Evolutionary conservation across 2,113 vertebrate species (phyloP), one percentile per base, ranked within the genome.

Genomic region (Bubo blakistoni): DNA sequence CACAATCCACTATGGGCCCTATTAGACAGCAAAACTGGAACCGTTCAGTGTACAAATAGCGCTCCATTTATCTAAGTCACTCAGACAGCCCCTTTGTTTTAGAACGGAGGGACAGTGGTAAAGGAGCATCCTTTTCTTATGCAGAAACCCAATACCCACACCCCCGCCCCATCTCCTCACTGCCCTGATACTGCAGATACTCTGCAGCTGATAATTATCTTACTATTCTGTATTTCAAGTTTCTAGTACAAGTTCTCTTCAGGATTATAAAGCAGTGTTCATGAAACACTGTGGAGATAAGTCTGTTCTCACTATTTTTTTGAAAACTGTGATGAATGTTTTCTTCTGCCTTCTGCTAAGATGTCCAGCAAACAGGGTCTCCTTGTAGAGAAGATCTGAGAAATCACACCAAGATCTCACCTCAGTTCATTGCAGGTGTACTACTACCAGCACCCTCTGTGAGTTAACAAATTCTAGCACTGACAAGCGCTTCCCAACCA

Each of bases 221-320:
- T 21, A 51, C 24, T 46, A n/a, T 58, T 93, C 91, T 19, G 24
- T 72, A 86, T 79, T 94, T 79, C 67, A 63, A 34, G 63, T 86
- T 94, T 63, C 77, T 81, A 18, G 67, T 66, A 82, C 26, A 40
- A 63, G 57, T 73, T 81, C 42, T 83, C 92, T 57, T 30, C 81
- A 96, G 47, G 13, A 95, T 96, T 77, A 91, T 66, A 88, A 97
- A 90, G 38, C 58, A 69, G 52, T 90, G 61, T 16, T 67, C 67
- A 58, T 67, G 55, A 95, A 93, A 94, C 25, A 80, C 52, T 36
- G 30, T n/a, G 27, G 40, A 92, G 30, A 79, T 20, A 32, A 81
- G 77, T 49, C 52, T 85, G 66, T 88, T 77, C 34, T 85, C 58
- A 59, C 10, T 65, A 18, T 27, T 36, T 70, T 80, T 82, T 78